Conservation (phyloP, 2,888 invertebrate species). For the Drosophila mayaguana region DNA sequence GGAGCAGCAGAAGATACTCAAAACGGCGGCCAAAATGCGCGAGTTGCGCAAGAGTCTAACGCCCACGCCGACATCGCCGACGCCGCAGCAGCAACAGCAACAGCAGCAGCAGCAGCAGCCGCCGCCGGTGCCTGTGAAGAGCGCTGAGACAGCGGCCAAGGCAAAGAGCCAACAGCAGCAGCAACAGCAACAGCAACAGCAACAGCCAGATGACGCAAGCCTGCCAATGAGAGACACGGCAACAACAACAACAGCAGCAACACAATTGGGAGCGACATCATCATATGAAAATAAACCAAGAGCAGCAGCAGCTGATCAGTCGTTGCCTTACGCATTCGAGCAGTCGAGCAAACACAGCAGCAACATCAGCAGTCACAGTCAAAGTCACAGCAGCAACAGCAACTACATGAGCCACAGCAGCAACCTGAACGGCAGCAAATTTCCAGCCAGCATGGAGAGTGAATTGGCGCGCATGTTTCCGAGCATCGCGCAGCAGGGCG, state of each 20-base stretch:
- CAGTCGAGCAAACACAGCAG: constrained; percentile 42
- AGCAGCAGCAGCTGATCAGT: constrained; percentile 58
- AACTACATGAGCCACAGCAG: not conserved
- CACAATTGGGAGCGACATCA: constrained; percentile 57
- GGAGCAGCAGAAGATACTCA: constrained; percentile 75
- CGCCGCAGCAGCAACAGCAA: constrained; percentile 79
- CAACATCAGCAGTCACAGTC: constrained; percentile 46
- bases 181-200: constrained; percentile 46
- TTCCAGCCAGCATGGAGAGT: constrained; percentile 72
- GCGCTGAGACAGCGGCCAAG: constrained; percentile 79
- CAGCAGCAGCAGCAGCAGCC: constrained; percentile 81
- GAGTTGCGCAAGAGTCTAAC: constrained; percentile 83
- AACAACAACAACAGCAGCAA: constrained; percentile 17
- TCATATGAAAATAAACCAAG: constrained; percentile 83
- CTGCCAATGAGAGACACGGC: constrained; percentile 26
- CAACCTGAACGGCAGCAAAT: constrained; percentile 26
- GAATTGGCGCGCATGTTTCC: constrained; percentile 81
- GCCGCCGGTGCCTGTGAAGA: constrained; percentile 82
- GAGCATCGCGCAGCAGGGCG: constrained; percentile 66
- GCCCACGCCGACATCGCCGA: constrained; percentile 73
- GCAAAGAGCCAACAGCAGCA: constrained; percentile 61
- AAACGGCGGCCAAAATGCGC: constrained; percentile 80
- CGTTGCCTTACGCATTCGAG: constrained; percentile 45
- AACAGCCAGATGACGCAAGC: constrained; percentile 60
- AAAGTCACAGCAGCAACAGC: constrained; percentile 29